These are phyloP conservation scores for Toxotes jaculatrix DNA, from an alignment of 2,113 vertebrate species.

Conservation along the genomic window DNA sequence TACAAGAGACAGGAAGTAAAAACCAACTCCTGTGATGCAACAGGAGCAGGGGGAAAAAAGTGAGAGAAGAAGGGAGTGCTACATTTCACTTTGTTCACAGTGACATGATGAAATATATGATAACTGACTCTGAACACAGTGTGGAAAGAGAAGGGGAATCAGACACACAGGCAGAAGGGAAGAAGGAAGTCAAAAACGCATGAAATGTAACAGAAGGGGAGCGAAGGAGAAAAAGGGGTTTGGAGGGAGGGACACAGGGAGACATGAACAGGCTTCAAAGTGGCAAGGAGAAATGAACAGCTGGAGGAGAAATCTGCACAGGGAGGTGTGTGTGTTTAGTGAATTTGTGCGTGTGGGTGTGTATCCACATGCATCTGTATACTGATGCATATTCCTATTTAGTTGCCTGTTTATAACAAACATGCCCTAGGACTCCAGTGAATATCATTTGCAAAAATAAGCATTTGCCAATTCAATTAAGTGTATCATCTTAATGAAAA, in stretches of 20 bases:
- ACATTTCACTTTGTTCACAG: constrained; percentile 75
- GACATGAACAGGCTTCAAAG: constrained; percentile 80
- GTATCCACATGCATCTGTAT: constrained; percentile 43
- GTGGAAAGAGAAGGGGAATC: constrained; percentile 47
- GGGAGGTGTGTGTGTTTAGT: constrained; percentile 45
- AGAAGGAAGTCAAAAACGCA: constrained; percentile 58
- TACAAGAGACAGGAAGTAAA: constrained; percentile 56
- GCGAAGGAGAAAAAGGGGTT: constrained; percentile 50
- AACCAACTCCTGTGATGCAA: constrained; percentile 72
- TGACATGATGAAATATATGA: constrained; percentile 79
- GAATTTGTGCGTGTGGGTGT: constrained; percentile 9
- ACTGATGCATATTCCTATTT: constrained; percentile 68
- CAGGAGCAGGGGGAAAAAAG: constrained; percentile 55
- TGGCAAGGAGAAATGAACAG: constrained; percentile 78
- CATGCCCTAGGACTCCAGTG: constrained; percentile 58
- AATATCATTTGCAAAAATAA: constrained; percentile 74
- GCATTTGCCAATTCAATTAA: constrained; percentile 77
- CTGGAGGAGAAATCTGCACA: constrained; percentile 78
- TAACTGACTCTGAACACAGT: constrained; percentile 56
- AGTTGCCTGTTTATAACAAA: constrained; percentile 68
- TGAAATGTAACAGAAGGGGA: constrained; percentile 72
- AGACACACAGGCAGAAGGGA: constrained; percentile 43
- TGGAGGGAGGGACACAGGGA: constrained; percentile 70
- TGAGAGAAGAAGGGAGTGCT: constrained; percentile 48
- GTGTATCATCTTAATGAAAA: constrained; percentile 63